Base-by-base conservation (phyloP, 2,888 invertebrate genomes). In the Meandrusa payeni region DNA sequence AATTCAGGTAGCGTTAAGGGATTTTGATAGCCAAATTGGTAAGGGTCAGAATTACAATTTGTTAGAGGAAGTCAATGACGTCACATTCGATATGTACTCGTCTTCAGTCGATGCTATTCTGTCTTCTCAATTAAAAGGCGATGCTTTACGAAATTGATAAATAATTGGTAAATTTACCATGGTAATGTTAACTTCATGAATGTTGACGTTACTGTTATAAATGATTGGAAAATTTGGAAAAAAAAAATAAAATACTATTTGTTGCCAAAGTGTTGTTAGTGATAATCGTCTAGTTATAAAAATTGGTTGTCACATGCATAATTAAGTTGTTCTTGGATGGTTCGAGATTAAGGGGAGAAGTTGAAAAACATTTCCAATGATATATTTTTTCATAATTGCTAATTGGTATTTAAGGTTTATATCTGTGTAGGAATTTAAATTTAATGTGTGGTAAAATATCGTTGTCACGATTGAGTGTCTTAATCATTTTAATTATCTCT, bases 201-300 rank as follows among this genome's bases (percentile, higher is more conserved):
- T 69, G 73, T 76, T 75, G 66, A 72, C 76, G 71, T 78, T 75
- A 65, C 80, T 69, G 68, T 75, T 78, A 59, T 71, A 75, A 72
- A 70, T 69, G 68, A 74, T 61, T 73, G 71, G 69, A 64, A 66
- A 70, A 69, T 32, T 34, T 66, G 54, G 36, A 38, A 40, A 48
- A 50, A 52, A 69, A 67, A 61, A 52, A 59, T 64, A 70, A 76
- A 76, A 78, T 76, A 80, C 73, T 80, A 80, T 83, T 87, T 87
- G 88, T 88, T 88, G 88, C 88, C 88, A 88, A 88, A 88, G 76
- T 86, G 86, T 87, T 86, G 75, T 86, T 87, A 86, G 81, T 74
- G 69, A 76, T 86, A 72, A 76, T 78, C 76, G 64, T 76, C 78
- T 85, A 86, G 85, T 78, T 85, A 73, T 82, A 79, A 79, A 74